Base-by-base conservation (phyloP, 2,888 invertebrate genomes). In the Parnassius orleans region DNA sequence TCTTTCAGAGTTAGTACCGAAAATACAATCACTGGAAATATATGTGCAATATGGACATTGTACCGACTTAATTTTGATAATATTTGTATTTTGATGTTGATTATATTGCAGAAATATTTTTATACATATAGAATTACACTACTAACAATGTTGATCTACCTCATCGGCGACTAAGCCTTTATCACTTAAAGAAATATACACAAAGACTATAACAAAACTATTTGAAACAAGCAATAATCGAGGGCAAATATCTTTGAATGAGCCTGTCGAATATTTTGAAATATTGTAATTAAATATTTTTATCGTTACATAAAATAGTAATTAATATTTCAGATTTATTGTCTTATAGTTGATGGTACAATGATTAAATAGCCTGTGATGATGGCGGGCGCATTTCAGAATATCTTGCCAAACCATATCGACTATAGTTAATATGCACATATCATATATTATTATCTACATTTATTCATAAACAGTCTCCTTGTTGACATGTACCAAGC, bases 41-140 rank as follows among this genome's bases (percentile, higher is more conserved):
- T 77, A 79, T 80, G 86, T 87, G 87, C 87, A 89, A 86, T 89
- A 86, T 84, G 73, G 83, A 84, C 85, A 86, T 83, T 79, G 74
- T 79, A 82, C 81, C 79, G 78, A 86, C 76, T 81, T 85, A 84
- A 84, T 88, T 88, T 88, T 88, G 86, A 88, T 90, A 87, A 84
- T 87, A 84, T 87, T 90, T 87, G 86, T 90, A 90, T 89, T 89
- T 90, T 74, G 87, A 86, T 88, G 90, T 91, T 90, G 78, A 87
- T 85, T 89, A 88, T 90, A 90, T 87, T 86, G 81, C 90, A 88
- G 81, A 90, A 90, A 84, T 91, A 91, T 91, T 91, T 91, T 91
- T 91, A 91, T 90, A 91, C 84, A 86, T 77, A 84, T 84, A 84
- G 80, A 82, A 78, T 83, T 72, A 84, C 85, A 84, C 73, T 80